Conservation (phyloP, 1,140 invertebrate species). For the Heliconius congener region DNA sequence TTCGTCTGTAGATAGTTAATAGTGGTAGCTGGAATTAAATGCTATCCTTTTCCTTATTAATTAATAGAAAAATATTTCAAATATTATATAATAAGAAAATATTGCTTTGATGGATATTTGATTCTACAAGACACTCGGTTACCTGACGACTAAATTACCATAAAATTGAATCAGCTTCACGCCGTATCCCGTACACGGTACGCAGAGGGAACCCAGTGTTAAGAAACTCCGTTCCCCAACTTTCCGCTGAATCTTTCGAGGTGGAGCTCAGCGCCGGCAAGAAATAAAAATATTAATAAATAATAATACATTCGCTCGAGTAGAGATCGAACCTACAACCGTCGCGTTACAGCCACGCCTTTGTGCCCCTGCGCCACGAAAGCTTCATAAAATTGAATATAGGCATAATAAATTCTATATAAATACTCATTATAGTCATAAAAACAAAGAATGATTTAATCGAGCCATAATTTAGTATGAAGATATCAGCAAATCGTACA, state of each 20-base stretch:
- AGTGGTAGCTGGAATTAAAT: not conserved
- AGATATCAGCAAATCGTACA: slow-evolving; percentile 47
- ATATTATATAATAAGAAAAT: too few relatives aligned
- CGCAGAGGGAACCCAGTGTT: too few relatives aligned
- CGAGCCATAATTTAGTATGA: slow-evolving; percentile 48
- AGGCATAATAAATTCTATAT: not conserved
- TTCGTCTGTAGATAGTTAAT: not conserved
- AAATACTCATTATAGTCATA: slow-evolving; percentile 25
- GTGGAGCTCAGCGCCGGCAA: too few relatives aligned
- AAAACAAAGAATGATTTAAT: slow-evolving; percentile 37
- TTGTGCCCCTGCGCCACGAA: too few relatives aligned
- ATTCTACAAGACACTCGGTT: not conserved
- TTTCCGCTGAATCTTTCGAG: too few relatives aligned
- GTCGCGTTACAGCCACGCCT: too few relatives aligned
- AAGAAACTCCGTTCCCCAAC: too few relatives aligned
- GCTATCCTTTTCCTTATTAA: not conserved
- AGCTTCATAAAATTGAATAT: too few relatives aligned
- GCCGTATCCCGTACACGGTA: too few relatives aligned
- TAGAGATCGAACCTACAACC: too few relatives aligned
- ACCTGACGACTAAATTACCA: not conserved
- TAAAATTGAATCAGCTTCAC: not conserved
- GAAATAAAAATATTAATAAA: too few relatives aligned
- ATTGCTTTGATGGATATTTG: not conserved
- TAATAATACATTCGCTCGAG: too few relatives aligned
- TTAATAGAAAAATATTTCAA: not conserved